Conservation (phyloP, 1,140 invertebrate species). For the Heliothis virescens region DNA sequence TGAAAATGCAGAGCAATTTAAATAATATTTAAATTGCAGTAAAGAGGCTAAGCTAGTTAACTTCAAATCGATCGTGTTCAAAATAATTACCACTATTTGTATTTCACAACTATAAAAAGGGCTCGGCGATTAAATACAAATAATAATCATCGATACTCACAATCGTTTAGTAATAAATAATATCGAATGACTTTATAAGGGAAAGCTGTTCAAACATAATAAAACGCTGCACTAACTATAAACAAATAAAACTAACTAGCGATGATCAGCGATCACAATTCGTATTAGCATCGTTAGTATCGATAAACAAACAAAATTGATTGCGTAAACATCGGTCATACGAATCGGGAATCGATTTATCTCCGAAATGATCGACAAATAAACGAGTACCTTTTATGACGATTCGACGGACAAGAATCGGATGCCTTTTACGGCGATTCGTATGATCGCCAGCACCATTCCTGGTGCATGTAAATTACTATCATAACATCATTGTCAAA, state of each 20-base stretch:
- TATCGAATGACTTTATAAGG: slow-evolving; percentile 39
- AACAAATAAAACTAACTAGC: slow-evolving; percentile 45
- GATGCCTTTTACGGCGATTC: slow-evolving; percentile 62
- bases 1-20: not conserved
- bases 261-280: slow-evolving; percentile 40
- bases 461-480: slow-evolving; percentile 67
- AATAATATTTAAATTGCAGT: slow-evolving; percentile 4
- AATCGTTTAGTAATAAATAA: slow-evolving; percentile 30
- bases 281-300: slow-evolving; percentile 49
- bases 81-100: slow-evolving; percentile 23
- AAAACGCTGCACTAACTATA: slow-evolving; percentile 14
- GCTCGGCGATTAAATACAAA: slow-evolving; percentile 37
- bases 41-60: slow-evolving; percentile 26
- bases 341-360: slow-evolving; percentile 41
- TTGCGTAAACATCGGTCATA: slow-evolving; percentile 48
- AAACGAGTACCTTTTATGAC: slow-evolving; percentile 60
- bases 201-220: slow-evolving; percentile 45
- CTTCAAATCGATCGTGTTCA: slow-evolving; percentile 13
- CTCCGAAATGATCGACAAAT: slow-evolving; percentile 54
- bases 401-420: slow-evolving; percentile 55
- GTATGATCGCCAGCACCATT: slow-evolving; percentile 58
- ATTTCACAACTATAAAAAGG: slow-evolving; percentile 42
- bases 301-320: slow-evolving; percentile 43
- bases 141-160: slow-evolving; percentile 36
- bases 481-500: slow-evolving; percentile 68